phyloP scores from a whole-genome alignment of 2,888 invertebrate species.

The Pocota personata region DNA sequence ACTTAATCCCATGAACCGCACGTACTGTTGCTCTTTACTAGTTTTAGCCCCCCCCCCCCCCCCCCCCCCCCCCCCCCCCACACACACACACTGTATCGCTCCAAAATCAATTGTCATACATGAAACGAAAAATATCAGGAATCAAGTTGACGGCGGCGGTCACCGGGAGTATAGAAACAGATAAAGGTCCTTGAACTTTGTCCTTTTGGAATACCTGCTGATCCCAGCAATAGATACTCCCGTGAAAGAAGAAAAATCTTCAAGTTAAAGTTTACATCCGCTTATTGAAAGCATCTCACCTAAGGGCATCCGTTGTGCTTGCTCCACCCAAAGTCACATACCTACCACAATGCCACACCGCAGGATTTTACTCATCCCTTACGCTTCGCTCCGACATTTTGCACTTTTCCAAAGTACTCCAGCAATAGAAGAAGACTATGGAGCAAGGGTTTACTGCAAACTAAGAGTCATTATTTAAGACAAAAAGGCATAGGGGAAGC shows the following conservation, averaged over 20 bases:
- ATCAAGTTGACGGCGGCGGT: constrained; percentile 17
- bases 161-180: neutral
- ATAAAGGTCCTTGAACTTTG: constrained; percentile 51
- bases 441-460: constrained; percentile 59
- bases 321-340: constrained; percentile 8
- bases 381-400: constrained; percentile 20
- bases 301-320: constrained; percentile 53
- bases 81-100: no score
- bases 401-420: constrained; percentile 46
- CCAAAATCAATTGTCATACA: constrained; percentile 38
- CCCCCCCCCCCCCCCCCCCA: no score
- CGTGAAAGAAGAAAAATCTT: constrained; percentile 17
- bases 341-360: constrained; percentile 52
- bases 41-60: neutral
- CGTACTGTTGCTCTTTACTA: constrained; percentile 27
- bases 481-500: constrained; percentile 57
- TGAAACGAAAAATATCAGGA: neutral
- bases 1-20: no score
- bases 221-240: constrained; percentile 51
- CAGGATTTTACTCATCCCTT: constrained; percentile 30
- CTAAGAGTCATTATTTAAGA: constrained; percentile 72
- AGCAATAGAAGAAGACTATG: constrained; percentile 29
- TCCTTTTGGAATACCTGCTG: constrained; percentile 43
- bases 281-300: constrained; percentile 70
- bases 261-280: constrained; percentile 68